Evolutionary conservation across 2,888 invertebrate genomes (phyloP), one percentile per base, ranked within the genome.

Genomic region (Gari tellinella): DNA sequence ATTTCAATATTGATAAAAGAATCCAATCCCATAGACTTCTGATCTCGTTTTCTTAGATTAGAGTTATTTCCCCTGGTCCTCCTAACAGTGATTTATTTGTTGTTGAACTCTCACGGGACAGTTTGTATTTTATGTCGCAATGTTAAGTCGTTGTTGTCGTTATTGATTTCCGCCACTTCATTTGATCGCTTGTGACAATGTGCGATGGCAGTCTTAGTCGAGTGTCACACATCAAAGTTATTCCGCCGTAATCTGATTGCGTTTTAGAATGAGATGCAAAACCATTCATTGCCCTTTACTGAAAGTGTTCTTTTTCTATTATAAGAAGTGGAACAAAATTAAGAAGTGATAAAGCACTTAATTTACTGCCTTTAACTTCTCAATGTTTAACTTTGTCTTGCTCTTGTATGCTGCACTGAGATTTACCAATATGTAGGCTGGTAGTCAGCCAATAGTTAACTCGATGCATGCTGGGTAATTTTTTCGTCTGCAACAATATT

Each of bases 121-220:
- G 19, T 55, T 55, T 49, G 52, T 65, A 61, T 61, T 64, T 61
- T 60, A 72, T 72, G 65, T 65, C 65, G 31, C 65, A 61, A 61
- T 72, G 60, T 65, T 65, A 61, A 65, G 72, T 56, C 61, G 38
- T 31, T 65, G 51, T 56, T 62, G 68, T 49, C 56, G 45, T 49
- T 62, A 72, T 75, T 57, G 66, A 69, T 69, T 66, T 49, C 57
- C 41, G 48, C 56, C 68, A 64, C 68, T 69, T 74, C 65, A 61
- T 65, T 69, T 62, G 69, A 65, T 68, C 46, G 23, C 52, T 23
- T 65, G 72, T 69, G 77, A 72, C 77, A 77, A 72, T 46, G 48
- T 64, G 72, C 38, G 56, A 62, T 53, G 61, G 61, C 52, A 49
- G 38, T 37, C 68, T 65, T 69, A 61, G 72, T 64, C 64, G 62